phyloP scores from a whole-genome alignment of 2,888 invertebrate species.

The Byasa hedistus region DNA sequence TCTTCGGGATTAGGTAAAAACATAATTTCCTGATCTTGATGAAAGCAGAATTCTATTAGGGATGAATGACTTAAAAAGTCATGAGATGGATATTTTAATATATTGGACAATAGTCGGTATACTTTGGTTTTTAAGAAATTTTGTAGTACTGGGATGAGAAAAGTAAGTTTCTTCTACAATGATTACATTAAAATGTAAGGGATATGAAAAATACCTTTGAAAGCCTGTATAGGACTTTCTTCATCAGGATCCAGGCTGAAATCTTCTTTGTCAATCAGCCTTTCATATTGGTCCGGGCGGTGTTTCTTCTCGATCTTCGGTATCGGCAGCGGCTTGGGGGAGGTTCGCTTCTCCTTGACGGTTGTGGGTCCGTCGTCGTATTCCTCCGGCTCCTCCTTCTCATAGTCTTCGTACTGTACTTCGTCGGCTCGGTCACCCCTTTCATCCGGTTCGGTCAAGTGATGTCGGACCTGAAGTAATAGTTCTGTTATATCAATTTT shows the following conservation, averaged over 20 bases:
- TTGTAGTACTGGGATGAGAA: too few relatives aligned
- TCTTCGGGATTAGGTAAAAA: too few relatives aligned
- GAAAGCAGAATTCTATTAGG: too few relatives aligned
- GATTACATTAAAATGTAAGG: too few relatives aligned
- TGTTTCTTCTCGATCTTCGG: constrained; percentile 15
- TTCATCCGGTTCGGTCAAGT: constrained; percentile 20
- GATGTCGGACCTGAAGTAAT: constrained; percentile 18
- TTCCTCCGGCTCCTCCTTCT: constrained; percentile 23
- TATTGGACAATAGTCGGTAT: too few relatives aligned
- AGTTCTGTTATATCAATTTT: not conserved
- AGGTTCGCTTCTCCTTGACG: constrained; percentile 4
- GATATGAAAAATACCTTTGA: constrained; percentile 11
- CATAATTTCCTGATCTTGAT: too few relatives aligned
- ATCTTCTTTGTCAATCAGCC: constrained; percentile 25
- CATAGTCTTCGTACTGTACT: constrained; percentile 17
- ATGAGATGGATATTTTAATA: too few relatives aligned
- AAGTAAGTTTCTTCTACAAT: too few relatives aligned
- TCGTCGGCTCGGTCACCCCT: constrained; percentile 9
- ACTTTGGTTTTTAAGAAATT: too few relatives aligned
- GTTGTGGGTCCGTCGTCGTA: constrained; percentile 24
- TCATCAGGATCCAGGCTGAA: constrained; percentile 26
- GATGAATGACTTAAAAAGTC: too few relatives aligned
- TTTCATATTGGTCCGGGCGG: constrained; percentile 23
- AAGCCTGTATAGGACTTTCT: constrained; percentile 28
- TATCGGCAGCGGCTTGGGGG: constrained; percentile 6